Evolutionary conservation across 2,888 invertebrate genomes (phyloP).

Genomic region (Coenonympha glycerion): DNA sequence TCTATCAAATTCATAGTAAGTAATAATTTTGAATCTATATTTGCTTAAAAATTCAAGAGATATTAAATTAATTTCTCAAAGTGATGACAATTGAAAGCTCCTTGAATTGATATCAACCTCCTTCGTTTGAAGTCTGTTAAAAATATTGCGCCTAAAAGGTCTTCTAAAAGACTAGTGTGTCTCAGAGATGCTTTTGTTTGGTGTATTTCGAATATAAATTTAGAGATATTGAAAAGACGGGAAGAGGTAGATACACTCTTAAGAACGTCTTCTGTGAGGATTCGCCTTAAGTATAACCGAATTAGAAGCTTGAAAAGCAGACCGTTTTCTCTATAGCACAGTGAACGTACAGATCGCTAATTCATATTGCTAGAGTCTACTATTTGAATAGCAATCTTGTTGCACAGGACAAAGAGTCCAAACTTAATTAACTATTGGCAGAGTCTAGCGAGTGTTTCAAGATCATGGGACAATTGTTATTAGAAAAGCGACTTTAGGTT

Average conservation of each 20-base stretch:
- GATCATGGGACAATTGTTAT: background rate
- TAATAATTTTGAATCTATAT: no score
- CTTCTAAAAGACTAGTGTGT: no score
- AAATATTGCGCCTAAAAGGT: no score
- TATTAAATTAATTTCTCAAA: no score
- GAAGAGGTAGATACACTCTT: background rate
- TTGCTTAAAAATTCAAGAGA: no score
- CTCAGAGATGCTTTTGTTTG: no score
- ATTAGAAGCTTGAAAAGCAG: constrained; percentile 65
- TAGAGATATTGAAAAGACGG: no score
- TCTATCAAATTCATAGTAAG: no score
- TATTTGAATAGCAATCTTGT: constrained; percentile 29
- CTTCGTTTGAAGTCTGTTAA: no score
- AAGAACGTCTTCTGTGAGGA: background rate
- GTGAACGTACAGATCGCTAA: constrained; percentile 64
- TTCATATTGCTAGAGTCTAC: constrained; percentile 35
- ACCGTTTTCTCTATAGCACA: constrained; percentile 48
- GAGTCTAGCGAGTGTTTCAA: background rate
- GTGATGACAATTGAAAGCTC: no score
- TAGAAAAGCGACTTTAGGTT: constrained; percentile 11
- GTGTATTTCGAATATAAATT: no score
- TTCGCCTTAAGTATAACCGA: constrained; percentile 52
- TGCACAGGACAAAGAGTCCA: constrained; percentile 1
- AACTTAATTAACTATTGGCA: constrained; percentile 12
- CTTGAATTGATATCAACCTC: no score